A percentile compares a stretch with the other conserved stretches of the same genome.
These are phyloP conservation scores for Eupeodes luniger DNA, from an alignment of 2,888 invertebrate genomes.

Conservation along the genomic window DNA sequence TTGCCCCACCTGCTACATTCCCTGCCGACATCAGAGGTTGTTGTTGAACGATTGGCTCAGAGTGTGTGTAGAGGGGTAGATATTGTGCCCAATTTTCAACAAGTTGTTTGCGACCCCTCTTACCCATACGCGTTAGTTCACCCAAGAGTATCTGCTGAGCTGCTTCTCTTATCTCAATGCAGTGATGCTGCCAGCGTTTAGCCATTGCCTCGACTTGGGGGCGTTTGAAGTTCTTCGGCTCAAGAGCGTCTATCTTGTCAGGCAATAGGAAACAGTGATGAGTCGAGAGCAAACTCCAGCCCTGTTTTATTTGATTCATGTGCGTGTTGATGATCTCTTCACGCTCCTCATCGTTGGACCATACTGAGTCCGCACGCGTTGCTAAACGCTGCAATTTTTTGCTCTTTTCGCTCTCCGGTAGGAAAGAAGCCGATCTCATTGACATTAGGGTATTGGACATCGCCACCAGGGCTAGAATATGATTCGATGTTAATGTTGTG, in stretches of 20 bases:
- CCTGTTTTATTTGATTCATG: conserved; percentile 97
- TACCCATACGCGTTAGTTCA: conserved; percentile 90
- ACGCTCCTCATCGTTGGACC: conserved; percentile 91
- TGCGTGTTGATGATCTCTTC: conserved; percentile 94
- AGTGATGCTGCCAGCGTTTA: conserved; percentile 99
- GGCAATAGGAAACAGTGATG: conserved; percentile 98
- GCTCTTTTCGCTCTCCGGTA: conserved; percentile 93
- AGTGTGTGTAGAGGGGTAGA: conserved; percentile 93
- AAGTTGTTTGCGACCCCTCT: conserved; percentile 94
- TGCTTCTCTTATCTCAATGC: conserved; percentile 98
- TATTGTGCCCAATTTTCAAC: conserved; percentile 99
- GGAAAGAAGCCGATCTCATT: conserved; percentile 97
- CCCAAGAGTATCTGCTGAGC: conserved; percentile 97
- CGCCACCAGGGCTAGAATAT: conserved; percentile 96
- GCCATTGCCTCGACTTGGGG: conserved; percentile 99
- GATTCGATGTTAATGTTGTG: conserved; percentile 97
- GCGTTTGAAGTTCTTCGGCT: conserved; percentile 90
- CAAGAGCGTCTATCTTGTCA: conserved; percentile 91
- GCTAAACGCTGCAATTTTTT: conserved; percentile 86
- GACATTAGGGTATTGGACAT: conserved; percentile 98
- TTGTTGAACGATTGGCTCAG: conserved; percentile 89
- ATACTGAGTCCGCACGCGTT: conserved; percentile 84
- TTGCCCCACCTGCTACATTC: conserved; percentile 62
- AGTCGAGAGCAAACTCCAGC: conserved; percentile 98
- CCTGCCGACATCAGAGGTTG: conserved; percentile 81